Percentiles rank a stretch among this genome's conserved stretches.
Evolutionary conservation across 2,113 vertebrate species (phyloP).

Genomic region (Psettodes erumei): DNA sequence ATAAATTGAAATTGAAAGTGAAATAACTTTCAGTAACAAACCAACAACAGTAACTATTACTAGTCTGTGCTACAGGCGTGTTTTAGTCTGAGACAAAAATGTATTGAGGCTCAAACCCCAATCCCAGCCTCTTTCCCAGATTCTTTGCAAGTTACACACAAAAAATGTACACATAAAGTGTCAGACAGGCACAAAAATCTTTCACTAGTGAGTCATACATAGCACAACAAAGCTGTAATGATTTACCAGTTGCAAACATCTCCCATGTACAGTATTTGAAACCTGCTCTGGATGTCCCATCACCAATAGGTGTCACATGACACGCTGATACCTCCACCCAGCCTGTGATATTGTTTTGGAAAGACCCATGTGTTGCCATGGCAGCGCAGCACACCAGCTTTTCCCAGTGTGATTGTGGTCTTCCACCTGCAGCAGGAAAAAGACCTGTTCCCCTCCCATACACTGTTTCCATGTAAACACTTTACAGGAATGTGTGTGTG

Average conservation of each 20-base stretch:
- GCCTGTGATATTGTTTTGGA: constrained; percentile 60
- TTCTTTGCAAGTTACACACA: not conserved
- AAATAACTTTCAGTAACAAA: too few relatives aligned
- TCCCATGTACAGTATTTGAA: not conserved
- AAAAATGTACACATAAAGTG: too few relatives aligned
- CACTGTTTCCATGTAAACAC: constrained; percentile 69
- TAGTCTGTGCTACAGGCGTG: not conserved
- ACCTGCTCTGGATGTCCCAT: not conserved
- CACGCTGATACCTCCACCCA: constrained; percentile 31
- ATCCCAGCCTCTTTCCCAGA: not conserved
- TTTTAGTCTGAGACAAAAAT: not conserved
- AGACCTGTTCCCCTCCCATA: constrained; percentile 53
- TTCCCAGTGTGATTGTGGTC: constrained; percentile 54
- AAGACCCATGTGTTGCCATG: constrained; percentile 56
- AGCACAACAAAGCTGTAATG: not conserved
- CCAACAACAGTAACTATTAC: too few relatives aligned
- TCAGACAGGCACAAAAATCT: not conserved
- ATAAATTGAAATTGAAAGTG: too few relatives aligned
- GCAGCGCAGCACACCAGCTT: constrained; percentile 35
- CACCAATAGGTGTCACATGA: constrained; percentile 35
- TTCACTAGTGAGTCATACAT: not conserved
- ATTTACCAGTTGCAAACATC: not conserved
- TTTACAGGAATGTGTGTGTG: constrained; percentile 47
- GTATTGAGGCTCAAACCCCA: not conserved
- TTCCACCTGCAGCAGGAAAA: constrained; percentile 74